Evolutionary conservation across 2,113 vertebrate genomes (phyloP).

Genomic region (Dryoscopus gambensis): DNA sequence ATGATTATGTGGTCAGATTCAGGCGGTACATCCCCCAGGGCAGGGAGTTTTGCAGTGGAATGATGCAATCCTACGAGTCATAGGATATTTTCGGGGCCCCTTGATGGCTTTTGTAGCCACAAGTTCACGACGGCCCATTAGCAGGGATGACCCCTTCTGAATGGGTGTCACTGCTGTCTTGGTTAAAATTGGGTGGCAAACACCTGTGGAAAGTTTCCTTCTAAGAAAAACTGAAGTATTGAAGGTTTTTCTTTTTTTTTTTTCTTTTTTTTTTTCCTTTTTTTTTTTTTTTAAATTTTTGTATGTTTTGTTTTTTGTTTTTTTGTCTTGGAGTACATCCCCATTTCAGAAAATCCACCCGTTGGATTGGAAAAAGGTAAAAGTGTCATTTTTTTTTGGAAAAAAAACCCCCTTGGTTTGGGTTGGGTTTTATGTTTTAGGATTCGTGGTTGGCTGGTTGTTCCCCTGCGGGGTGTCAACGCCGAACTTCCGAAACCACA

Average conservation of each 20-base stretch:
- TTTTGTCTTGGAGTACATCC: rapidly evolving
- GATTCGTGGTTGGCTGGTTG: rapidly evolving
- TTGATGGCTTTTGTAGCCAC: neutral
- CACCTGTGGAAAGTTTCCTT: neutral
- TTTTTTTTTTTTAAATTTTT: too few species aligned
- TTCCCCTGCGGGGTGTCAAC: rapidly evolving
- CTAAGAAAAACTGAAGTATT: rapidly evolving
- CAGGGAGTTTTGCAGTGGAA: neutral
- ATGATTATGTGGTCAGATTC: too few species aligned
- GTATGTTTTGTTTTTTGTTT: too few species aligned
- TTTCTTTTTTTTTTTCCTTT: too few species aligned
- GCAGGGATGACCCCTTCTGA: neutral
- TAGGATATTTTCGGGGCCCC: too few species aligned
- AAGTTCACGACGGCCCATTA: neutral
- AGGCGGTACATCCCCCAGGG: neutral
- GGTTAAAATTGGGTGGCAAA: rapidly evolving
- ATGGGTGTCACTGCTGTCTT: neutral
- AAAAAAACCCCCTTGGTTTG: rapidly evolving
- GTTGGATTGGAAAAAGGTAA: neutral
- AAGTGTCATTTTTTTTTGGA: rapidly evolving
- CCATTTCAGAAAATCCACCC: neutral
- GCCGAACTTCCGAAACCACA: rapidly evolving
- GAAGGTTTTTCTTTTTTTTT: neutral
- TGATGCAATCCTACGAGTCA: neutral
- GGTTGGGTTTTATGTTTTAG: neutral